A percentile compares a stretch with the other conserved stretches of the same genome.
These are phyloP conservation scores for Poecilus cupreus DNA, from an alignment of 2,888 invertebrate genomes.

Conservation along the genomic window DNA sequence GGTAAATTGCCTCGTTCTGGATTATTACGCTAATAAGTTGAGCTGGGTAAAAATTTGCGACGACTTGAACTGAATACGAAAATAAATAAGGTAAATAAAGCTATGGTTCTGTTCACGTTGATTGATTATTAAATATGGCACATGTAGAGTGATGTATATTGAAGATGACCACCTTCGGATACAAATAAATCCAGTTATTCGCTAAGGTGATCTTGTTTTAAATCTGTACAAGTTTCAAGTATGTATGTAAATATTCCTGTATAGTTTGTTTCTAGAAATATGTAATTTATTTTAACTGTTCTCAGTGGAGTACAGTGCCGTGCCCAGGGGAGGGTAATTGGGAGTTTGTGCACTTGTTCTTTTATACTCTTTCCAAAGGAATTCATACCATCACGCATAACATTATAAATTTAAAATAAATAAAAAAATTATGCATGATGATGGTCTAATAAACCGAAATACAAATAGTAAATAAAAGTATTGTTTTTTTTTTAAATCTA, in stretches of 20 bases:
- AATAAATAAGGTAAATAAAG: neutral
- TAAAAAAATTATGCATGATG: too few relatives aligned
- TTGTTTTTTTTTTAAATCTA: too few relatives aligned
- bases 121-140: conserved; percentile 28
- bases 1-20: conserved; percentile 26
- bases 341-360: too few relatives aligned
- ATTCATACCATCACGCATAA: too few relatives aligned
- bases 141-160: conserved; percentile 25
- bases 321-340: too few relatives aligned
- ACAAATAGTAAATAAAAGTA: too few relatives aligned
- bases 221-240: conserved; percentile 3
- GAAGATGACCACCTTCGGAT: conserved; percentile 2
- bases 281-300: neutral
- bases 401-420: too few relatives aligned
- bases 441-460: too few relatives aligned
- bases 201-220: neutral
- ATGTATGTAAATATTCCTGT: neutral
- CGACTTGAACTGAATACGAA: neutral
- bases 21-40: conserved; percentile 32
- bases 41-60: neutral
- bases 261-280: conserved; percentile 4
- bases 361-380: too few relatives aligned
- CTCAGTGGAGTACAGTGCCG: too few relatives aligned
- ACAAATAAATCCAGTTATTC: conserved; percentile 26
- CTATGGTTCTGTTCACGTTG: neutral